phyloP scores from a whole-genome alignment of 35 echinoderm and acorn worm species.

The Antedon bifida region DNA sequence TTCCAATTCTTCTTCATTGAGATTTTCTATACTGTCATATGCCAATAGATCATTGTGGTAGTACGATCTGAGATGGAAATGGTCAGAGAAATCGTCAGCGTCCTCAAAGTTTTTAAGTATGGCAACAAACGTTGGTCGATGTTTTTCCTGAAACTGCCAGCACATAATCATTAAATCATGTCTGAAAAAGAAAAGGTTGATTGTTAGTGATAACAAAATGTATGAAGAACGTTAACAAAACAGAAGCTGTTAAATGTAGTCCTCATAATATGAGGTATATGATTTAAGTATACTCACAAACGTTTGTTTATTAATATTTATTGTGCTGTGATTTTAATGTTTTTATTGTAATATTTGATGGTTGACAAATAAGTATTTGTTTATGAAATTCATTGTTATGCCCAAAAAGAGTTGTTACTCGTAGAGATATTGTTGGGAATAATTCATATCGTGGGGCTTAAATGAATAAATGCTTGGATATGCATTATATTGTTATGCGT shows the following conservation, averaged over 20 bases:
- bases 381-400: no score
- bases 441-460: no score
- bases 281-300: no score
- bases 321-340: no score
- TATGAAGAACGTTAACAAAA: neutral
- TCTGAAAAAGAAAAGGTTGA: constrained; percentile 16
- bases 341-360: no score
- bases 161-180: constrained; percentile 77
- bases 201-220: no score
- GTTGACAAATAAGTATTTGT: no score
- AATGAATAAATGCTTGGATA: no score
- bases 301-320: no score
- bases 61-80: constrained; percentile 55
- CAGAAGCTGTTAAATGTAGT: neutral
- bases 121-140: constrained; percentile 65
- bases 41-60: constrained; percentile 46
- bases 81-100: constrained; percentile 22
- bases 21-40: constrained; percentile 10
- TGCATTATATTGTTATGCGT: no score
- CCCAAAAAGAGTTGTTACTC: no score
- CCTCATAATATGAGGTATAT: neutral
- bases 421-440: no score
- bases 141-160: constrained; percentile 85
- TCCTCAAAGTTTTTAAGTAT: constrained; percentile 52
- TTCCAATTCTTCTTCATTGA: constrained; percentile 35